Conservation (phyloP, 2,797 vertebrate species). For the Myotis daubentonii region DNA sequence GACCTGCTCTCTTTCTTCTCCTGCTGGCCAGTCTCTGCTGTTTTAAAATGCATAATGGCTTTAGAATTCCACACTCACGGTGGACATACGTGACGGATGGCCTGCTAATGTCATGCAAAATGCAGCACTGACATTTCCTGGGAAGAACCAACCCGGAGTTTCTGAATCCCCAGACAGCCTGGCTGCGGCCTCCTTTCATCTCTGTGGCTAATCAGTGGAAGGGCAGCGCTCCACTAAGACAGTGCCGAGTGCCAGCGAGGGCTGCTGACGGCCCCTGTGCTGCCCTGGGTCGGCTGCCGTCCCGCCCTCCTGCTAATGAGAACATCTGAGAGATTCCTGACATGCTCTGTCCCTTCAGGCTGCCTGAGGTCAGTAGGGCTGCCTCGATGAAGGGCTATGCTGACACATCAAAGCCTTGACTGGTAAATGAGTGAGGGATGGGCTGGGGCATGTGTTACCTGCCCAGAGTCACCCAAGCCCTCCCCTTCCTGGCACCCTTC, state of each 20-base stretch:
- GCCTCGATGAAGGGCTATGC: accelerated
- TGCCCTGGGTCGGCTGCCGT: accelerated
- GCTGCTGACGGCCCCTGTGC: background rate
- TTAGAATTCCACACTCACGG: background rate
- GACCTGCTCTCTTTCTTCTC: too few species aligned
- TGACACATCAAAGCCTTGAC: background rate
- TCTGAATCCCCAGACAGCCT: background rate
- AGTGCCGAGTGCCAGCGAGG: accelerated
- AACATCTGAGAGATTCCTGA: background rate
- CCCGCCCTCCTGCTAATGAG: conserved; percentile 4
- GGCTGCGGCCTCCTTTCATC: background rate
- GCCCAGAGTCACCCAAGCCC: background rate
- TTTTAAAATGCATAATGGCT: background rate
- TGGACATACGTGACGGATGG: background rate
- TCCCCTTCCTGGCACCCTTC: background rate
- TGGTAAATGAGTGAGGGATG: too few species aligned
- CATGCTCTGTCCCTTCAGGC: background rate
- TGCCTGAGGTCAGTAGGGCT: background rate
- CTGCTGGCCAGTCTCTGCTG: too few species aligned
- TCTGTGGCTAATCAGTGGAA: background rate
- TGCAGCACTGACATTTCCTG: background rate
- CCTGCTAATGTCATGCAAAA: accelerated
- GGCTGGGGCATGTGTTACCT: background rate
- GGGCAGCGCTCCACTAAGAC: background rate
- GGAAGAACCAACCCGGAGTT: background rate